Evolutionary conservation across 2,797 vertebrate species (phyloP).

Genomic region (Pseudotriccus pelzelni): DNA sequence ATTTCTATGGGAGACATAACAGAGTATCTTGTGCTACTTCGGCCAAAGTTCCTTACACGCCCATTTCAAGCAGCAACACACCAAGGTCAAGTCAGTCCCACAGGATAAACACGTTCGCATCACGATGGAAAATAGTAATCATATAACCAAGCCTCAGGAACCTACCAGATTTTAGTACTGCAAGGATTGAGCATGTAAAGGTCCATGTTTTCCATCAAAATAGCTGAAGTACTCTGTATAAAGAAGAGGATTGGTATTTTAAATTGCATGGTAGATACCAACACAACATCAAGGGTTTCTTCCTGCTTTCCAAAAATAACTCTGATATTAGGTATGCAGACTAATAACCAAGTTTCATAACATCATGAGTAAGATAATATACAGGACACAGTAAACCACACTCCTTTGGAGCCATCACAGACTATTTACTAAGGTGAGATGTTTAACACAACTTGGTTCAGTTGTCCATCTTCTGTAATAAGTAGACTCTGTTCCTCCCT

Average conservation of each 20-base stretch:
- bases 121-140: background rate
- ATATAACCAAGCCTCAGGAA: background rate
- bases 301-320: background rate
- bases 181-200: constrained; percentile 99
- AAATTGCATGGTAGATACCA: background rate
- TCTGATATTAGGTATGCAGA: background rate
- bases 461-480: background rate
- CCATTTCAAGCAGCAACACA: background rate
- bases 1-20: background rate
- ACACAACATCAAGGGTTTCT: background rate
- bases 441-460: background rate
- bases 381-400: background rate
- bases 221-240: constrained; percentile 92
- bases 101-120: background rate
- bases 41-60: background rate
- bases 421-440: background rate
- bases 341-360: background rate
- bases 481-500: background rate
- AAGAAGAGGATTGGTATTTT: background rate
- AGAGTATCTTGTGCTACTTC: background rate
- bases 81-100: background rate
- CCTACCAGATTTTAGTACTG: constrained; percentile 98
- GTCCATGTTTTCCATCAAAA: constrained; percentile 98
- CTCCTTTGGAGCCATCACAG: background rate
- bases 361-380: background rate